Percentiles rank a stretch among this genome's conserved stretches.
phyloP scores from a whole-genome alignment of 1,140 invertebrate species.

The Coenobita brevimanus region DNA sequence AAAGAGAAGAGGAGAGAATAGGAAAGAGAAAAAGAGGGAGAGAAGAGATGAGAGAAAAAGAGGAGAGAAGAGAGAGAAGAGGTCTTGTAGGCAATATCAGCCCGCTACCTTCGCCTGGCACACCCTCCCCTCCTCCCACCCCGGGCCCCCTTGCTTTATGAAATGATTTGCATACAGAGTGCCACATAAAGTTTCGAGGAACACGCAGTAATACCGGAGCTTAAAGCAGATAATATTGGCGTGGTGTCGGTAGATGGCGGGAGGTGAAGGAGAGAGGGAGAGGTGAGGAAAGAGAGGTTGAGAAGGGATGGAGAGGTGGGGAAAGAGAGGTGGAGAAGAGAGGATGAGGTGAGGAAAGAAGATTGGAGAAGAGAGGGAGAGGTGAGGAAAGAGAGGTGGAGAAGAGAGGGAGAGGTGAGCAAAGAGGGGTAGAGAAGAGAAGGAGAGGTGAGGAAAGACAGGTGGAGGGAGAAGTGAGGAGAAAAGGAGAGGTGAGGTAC shows the following conservation, averaged over 20 bases:
- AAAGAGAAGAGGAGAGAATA: neutral
- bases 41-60: neutral
- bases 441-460: neutral
- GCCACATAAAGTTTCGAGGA: conserved; percentile 59
- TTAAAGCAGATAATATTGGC: conserved; percentile 66
- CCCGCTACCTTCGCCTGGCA: conserved; percentile 48
- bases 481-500: neutral
- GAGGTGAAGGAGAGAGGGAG: neutral
- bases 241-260: conserved; percentile 56
- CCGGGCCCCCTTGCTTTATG: conserved; percentile 63
- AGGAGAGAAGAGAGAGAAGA: neutral
- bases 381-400: conserved; percentile 9
- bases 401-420: too few species aligned
- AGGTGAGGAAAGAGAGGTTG: neutral
- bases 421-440: neutral
- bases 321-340: neutral
- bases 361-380: neutral
- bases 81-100: conserved; percentile 22
- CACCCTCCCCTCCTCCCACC: conserved; percentile 48
- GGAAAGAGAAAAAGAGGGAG: neutral
- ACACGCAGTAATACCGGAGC: conserved; percentile 63
- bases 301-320: neutral
- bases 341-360: neutral
- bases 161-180: conserved; percentile 64
- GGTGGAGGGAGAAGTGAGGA: neutral